phyloP scores from a whole-genome alignment of 2,113 vertebrate species.

The Pterophyllum scalare region DNA sequence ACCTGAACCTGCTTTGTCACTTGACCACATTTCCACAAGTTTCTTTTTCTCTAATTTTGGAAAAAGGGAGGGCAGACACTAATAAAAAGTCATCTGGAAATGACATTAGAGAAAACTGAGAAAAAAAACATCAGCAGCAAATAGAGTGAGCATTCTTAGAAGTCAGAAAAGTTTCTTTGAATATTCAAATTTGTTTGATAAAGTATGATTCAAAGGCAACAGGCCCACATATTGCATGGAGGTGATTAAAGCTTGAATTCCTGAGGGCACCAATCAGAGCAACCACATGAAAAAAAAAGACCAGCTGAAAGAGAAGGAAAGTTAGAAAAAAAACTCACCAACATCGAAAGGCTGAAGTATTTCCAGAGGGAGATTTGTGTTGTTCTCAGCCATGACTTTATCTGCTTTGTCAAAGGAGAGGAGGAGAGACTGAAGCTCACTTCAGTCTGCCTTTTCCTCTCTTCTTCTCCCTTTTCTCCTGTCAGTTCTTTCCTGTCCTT shows the following conservation, averaged over 20 bases:
- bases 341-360: constrained; percentile 78
- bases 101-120: constrained; percentile 61
- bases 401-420: constrained; percentile 55
- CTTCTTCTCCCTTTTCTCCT: constrained; percentile 42
- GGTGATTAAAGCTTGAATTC: constrained; percentile 39
- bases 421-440: constrained; percentile 49
- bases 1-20: constrained; percentile 12
- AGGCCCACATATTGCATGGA: not conserved
- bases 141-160: not conserved
- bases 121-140: constrained; percentile 12
- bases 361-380: constrained; percentile 79
- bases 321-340: constrained; percentile 73
- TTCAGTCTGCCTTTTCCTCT: constrained; percentile 40
- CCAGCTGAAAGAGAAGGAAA: constrained; percentile 23
- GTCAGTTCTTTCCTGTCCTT: constrained; percentile 38
- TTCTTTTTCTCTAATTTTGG: constrained; percentile 29
- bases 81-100: constrained; percentile 74
- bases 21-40: constrained; percentile 26
- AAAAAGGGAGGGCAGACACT: constrained; percentile 51
- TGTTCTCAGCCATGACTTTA: constrained; percentile 89
- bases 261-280: constrained; percentile 26
- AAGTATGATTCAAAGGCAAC: not conserved
- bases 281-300: constrained; percentile 51
- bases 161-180: not conserved
- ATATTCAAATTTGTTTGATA: not conserved